phyloP scores from a whole-genome alignment of 2,113 vertebrate genomes.

The Oxyruncus cristatus region DNA sequence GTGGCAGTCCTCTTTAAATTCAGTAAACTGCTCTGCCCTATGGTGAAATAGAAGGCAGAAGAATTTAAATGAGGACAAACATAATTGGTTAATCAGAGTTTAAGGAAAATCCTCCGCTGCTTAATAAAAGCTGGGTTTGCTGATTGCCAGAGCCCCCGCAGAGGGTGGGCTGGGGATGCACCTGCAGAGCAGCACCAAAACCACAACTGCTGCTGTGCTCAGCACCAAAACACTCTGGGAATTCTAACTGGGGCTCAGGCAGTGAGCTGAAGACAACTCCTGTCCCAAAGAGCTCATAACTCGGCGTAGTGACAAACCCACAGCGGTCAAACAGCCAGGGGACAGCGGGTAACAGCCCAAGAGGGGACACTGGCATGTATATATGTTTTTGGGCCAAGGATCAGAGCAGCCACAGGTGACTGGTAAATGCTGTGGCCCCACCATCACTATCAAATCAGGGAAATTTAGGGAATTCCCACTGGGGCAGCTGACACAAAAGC shows the following conservation, averaged over 20 bases:
- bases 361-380: too few relatives aligned
- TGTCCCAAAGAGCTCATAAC: background rate
- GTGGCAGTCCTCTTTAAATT: background rate
- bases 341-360: accelerated
- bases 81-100: conserved; percentile 37
- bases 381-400: background rate
- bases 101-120: background rate
- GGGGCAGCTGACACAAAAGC: background rate
- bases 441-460: background rate
- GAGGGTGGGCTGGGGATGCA: background rate
- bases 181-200: background rate
- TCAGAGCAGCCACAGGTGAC: background rate
- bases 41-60: background rate
- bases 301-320: background rate
- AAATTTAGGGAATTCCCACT: background rate
- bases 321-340: accelerated
- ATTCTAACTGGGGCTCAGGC: background rate
- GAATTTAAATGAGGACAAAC: conserved; percentile 16
- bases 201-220: accelerated
- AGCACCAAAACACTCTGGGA: background rate
- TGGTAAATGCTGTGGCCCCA: background rate
- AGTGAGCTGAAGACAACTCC: background rate
- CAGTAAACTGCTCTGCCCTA: background rate
- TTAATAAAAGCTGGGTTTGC: background rate
- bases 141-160: background rate